Base-by-base conservation (phyloP, 2,113 vertebrate species). In the Callionymus lyra region DNA sequence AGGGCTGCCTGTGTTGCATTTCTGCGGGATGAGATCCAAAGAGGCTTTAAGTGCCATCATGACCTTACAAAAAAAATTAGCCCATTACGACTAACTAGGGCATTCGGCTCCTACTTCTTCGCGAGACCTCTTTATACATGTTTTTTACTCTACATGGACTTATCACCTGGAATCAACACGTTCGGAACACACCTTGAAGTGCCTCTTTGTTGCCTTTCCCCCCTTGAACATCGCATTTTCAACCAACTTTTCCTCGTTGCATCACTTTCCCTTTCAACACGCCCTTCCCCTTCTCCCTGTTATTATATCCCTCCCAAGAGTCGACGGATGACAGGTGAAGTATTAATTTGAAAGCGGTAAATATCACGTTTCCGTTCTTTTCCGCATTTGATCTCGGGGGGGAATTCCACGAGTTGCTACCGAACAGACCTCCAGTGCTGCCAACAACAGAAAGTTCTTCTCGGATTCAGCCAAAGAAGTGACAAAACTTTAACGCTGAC, bases 391-490 rank as follows among this genome's bases (percentile, higher is more conserved):
- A 80, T 74, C 70, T 79, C 82, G 76, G 53, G 12, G 88, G 90
- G 90, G 86, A 91, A 88, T 91, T 92, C 90, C 90, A 34, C 74
- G 58, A 50, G 79, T 77, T 73, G 57, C 85, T 87, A 82, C 85
- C 86, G 85, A 70, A 39, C 48, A 34, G 73, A 70, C 76, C 81
- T 85, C 84, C 84, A 81, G 76, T 80, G 81, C 77, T 21, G 42
- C 38, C 8, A 14, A 37, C 40, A 41, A 39, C 38, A 38, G 49
- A 65, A 68, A 66, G 44, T 73, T 72, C 71, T 68, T 71, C 46
- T 72, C 21, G n/a, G n/a, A n/a, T n/a, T n/a, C n/a, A n/a, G n/a
- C n/a, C n/a, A n/a, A n/a, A 27, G 21, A 27, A 27, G 21, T 27
- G 21, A 27, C 21, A 27, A 27, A n/a, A 27, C 21, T 27, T 27